phyloP scores from a whole-genome alignment of 2,888 invertebrate genomes.

The Ophion ventricosus region DNA sequence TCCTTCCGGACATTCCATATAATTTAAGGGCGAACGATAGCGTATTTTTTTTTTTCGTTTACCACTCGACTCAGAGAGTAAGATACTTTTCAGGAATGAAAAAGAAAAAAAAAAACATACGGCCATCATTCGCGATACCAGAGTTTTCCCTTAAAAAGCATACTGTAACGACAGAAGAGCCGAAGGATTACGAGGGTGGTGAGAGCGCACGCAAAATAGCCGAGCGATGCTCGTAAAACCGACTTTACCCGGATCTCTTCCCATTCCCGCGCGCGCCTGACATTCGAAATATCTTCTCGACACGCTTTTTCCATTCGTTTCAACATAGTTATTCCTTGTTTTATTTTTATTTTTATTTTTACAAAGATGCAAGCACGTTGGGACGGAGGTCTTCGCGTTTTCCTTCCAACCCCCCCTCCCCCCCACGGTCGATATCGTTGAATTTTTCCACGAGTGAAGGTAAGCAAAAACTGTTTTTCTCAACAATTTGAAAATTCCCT shows the following conservation, averaged over 20 bases:
- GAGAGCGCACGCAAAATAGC: not conserved
- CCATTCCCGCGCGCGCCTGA: not conserved
- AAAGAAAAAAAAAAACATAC: not conserved
- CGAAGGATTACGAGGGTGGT: not conserved
- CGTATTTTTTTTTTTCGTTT: not conserved
- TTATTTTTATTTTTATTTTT: not conserved
- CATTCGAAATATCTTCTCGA: not conserved
- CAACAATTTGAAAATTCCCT: not conserved
- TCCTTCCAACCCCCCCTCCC: too few relatives aligned
- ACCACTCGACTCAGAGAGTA: slow-evolving; percentile 8
- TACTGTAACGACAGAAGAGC: too few relatives aligned
- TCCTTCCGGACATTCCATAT: not conserved
- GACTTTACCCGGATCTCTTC: not conserved
- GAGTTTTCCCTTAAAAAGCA: too few relatives aligned
- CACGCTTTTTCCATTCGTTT: not conserved
- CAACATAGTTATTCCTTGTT: not conserved
- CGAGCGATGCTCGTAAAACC: not conserved
- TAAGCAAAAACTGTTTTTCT: not conserved
- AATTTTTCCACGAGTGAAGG: too few relatives aligned
- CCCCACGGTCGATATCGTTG: too few relatives aligned
- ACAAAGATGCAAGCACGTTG: too few relatives aligned
- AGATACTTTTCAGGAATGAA: slow-evolving; percentile 2
- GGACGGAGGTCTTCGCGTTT: too few relatives aligned
- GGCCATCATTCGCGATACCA: too few relatives aligned
- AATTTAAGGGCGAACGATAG: too few relatives aligned